These are phyloP conservation scores for Thamnophis sirtalis DNA, from an alignment of 2,113 vertebrate genomes.

Conservation along the genomic window DNA sequence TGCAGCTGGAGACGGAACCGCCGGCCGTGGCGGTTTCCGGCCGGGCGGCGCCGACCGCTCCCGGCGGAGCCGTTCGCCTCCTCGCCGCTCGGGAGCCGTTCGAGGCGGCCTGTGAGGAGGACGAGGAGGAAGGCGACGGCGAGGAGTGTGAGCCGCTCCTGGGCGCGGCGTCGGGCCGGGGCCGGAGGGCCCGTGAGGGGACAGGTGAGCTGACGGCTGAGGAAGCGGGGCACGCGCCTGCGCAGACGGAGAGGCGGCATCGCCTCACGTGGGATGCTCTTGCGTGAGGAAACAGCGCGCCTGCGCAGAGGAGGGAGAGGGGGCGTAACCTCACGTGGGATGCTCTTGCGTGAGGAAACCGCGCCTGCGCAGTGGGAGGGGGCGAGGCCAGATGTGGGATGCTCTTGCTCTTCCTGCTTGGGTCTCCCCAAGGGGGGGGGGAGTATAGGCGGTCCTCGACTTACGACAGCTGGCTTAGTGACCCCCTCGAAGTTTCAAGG, in stretches of 20 bases:
- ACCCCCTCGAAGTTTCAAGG: background rate
- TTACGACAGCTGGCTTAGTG: background rate
- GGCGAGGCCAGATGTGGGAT: background rate
- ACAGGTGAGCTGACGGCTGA: background rate
- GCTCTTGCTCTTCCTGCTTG: too few relatives aligned
- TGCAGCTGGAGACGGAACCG: slow-evolving; percentile 36
- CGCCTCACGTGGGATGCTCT: background rate
- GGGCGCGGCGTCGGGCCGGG: slow-evolving; percentile 11
- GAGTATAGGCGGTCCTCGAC: background rate
- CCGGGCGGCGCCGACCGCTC: slow-evolving; percentile 17
- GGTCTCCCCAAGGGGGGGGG: background rate
- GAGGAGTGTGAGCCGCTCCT: slow-evolving; percentile 56
- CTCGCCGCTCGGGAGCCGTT: slow-evolving; percentile 2
- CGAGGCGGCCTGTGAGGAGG: background rate
- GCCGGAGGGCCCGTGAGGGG: slow-evolving; percentile 26
- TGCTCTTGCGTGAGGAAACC: background rate
- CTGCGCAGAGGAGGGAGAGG: background rate
- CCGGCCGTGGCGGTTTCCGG: background rate
- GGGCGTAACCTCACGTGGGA: background rate
- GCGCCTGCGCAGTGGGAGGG: background rate
- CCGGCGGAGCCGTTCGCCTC: slow-evolving; percentile 64
- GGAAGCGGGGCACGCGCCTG: background rate
- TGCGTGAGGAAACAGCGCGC: background rate
- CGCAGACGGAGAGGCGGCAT: background rate
- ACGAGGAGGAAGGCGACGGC: slow-evolving; percentile 34